Evolutionary conservation across 2,888 invertebrate species (phyloP).

Genomic region (Fragum sueziense): DNA sequence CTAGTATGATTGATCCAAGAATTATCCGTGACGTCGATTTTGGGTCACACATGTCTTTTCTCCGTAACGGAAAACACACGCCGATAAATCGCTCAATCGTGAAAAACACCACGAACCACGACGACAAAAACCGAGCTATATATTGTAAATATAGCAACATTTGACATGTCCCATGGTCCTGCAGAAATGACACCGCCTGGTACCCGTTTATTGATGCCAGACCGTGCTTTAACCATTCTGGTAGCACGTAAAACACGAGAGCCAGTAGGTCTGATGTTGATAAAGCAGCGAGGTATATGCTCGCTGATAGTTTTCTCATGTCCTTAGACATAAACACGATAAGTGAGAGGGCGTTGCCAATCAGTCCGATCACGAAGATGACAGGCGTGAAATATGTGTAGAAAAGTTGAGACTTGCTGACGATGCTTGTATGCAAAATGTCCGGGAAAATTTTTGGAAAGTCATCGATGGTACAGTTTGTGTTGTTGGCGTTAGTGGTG

Average conservation of each 20-base stretch:
- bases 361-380: constrained; percentile 87
- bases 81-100: constrained; percentile 79
- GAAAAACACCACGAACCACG: constrained; percentile 79
- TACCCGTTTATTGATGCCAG: constrained; percentile 65
- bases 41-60: constrained; percentile 73
- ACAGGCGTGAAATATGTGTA: constrained; percentile 88
- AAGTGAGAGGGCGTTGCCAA: constrained; percentile 90
- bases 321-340: constrained; percentile 90
- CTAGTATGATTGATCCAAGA: constrained; percentile 60
- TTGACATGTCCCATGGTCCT: constrained; percentile 87
- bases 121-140: constrained; percentile 76
- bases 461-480: constrained; percentile 28
- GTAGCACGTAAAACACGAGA: constrained; percentile 84
- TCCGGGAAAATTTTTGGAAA: background rate
- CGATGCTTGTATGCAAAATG: constrained; percentile 11
- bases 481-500: background rate
- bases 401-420: constrained; percentile 70
- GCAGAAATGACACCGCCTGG: constrained; percentile 59
- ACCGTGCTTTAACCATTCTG: constrained; percentile 78
- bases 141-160: constrained; percentile 88
- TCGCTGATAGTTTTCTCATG: constrained; percentile 87
- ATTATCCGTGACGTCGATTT: constrained; percentile 72
- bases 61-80: constrained; percentile 76
- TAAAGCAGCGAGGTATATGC: constrained; percentile 90
- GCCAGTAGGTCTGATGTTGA: constrained; percentile 90